Conservation (phyloP, 2,797 vertebrate genomes). For the Lepilemur septentrionalis region DNA sequence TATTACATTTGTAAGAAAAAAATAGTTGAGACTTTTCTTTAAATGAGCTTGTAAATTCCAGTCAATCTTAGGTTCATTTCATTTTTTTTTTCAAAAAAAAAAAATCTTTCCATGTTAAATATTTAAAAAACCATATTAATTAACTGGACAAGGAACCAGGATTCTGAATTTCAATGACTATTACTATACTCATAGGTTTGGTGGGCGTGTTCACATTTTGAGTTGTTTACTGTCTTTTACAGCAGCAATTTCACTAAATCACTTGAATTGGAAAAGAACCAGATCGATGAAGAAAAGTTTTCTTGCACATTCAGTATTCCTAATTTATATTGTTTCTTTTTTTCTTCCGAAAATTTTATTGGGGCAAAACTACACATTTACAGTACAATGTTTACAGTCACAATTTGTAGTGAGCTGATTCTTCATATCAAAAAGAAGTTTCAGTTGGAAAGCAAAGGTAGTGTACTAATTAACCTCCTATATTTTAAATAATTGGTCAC, state of each 20-base stretch:
- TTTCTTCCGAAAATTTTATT: no score
- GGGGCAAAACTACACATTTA: no score
- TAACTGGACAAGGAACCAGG: conserved; percentile 73
- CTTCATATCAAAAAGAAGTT: background rate
- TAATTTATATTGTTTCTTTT: background rate
- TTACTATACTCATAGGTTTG: conserved; percentile 53
- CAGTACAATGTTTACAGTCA: no score
- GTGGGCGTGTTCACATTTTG: conserved; percentile 68
- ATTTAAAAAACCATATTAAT: conserved; percentile 77
- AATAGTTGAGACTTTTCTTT: conserved; percentile 82
- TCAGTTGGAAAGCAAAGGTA: conserved; percentile 33
- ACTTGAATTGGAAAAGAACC: conserved; percentile 62
- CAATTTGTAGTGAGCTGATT: no score
- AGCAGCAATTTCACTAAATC: conserved; percentile 67
- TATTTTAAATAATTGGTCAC: background rate
- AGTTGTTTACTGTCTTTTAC: conserved; percentile 65
- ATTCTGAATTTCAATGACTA: conserved; percentile 67
- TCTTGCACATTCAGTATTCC: background rate
- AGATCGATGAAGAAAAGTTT: conserved; percentile 20
- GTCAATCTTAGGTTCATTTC: conserved; percentile 76
- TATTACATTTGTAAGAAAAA: conserved; percentile 81
- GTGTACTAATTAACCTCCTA: background rate
- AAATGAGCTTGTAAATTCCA: conserved; percentile 84
- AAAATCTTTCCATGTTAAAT: conserved; percentile 65
- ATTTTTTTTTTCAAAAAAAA: conserved; percentile 48